phyloP scores from a whole-genome alignment of 2,113 vertebrate species.

The Ailurus styani region DNA sequence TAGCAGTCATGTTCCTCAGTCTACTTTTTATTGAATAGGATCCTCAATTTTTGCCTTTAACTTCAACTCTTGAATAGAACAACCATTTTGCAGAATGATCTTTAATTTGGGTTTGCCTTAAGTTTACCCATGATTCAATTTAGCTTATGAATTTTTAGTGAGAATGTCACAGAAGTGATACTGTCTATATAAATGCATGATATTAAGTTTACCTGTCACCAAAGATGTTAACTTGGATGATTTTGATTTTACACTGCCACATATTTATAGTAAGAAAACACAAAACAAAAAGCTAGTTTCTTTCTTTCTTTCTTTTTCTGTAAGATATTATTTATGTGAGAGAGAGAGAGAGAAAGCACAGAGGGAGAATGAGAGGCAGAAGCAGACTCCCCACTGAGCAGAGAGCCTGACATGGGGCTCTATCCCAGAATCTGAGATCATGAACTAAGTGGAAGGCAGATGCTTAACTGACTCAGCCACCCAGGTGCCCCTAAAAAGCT shows the following conservation, averaged over 20 bases:
- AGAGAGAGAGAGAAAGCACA: no score
- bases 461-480: no score
- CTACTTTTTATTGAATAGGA: background rate
- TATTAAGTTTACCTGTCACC: background rate
- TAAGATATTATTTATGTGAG: no score
- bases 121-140: background rate
- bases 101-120: background rate
- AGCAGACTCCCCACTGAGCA: no score
- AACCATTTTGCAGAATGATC: background rate
- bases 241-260: background rate
- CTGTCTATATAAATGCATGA: background rate
- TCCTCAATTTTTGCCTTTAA: background rate
- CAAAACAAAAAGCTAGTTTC: background rate
- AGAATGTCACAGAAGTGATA: background rate
- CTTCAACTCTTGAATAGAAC: background rate
- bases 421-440: no score
- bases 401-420: no score
- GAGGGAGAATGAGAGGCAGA: no score
- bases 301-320: no score
- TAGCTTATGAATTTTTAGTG: background rate
- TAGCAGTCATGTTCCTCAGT: background rate
- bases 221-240: background rate
- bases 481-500: background rate
- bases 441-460: no score
- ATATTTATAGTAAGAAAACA: background rate